phyloP scores from a whole-genome alignment of 2,888 invertebrate species.

The Drosophila falleni region DNA sequence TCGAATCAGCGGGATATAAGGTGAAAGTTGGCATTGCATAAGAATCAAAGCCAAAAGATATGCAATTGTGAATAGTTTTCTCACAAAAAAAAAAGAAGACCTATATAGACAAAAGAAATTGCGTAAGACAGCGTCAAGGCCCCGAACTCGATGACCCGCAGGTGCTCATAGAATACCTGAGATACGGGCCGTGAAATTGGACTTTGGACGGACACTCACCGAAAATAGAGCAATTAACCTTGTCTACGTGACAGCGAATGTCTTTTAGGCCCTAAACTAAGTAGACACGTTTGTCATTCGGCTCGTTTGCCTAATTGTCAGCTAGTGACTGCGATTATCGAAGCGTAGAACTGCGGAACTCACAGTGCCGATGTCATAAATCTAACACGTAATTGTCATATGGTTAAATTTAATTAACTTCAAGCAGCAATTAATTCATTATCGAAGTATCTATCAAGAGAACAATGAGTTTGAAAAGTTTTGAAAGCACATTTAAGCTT shows the following conservation, averaged over 20 bases:
- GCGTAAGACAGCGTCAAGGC: constrained; percentile 48
- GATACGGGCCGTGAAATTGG: constrained; percentile 39
- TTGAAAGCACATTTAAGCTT: background rate
- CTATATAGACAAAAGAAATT: constrained; percentile 29
- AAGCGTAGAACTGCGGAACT: constrained; percentile 11
- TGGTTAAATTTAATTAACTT: constrained; percentile 44
- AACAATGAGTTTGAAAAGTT: background rate
- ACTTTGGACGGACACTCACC: constrained; percentile 28
- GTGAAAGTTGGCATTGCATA: constrained; percentile 75
- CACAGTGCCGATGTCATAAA: constrained; percentile 20
- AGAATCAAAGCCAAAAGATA: constrained; percentile 34
- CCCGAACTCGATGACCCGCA: constrained; percentile 43
- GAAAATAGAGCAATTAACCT: constrained; percentile 77
- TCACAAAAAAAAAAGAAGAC: background rate
- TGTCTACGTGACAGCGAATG: constrained; percentile 63
- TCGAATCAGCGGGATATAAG: constrained; percentile 51
- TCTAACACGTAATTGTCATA: constrained; percentile 58
- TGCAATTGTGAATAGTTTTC: constrained; percentile 45
- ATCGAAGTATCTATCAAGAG: constrained; percentile 30
- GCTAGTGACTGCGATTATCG: constrained; percentile 70
- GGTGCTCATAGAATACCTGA: constrained; percentile 52
- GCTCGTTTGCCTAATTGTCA: constrained; percentile 59
- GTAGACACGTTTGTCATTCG: constrained; percentile 36
- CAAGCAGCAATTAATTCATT: constrained; percentile 53
- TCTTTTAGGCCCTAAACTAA: constrained; percentile 31